A percentile compares a stretch with the other conserved stretches of the same genome.
Evolutionary conservation across 2,888 invertebrate species (phyloP).

Genomic region (Cactoblastis cactorum): DNA sequence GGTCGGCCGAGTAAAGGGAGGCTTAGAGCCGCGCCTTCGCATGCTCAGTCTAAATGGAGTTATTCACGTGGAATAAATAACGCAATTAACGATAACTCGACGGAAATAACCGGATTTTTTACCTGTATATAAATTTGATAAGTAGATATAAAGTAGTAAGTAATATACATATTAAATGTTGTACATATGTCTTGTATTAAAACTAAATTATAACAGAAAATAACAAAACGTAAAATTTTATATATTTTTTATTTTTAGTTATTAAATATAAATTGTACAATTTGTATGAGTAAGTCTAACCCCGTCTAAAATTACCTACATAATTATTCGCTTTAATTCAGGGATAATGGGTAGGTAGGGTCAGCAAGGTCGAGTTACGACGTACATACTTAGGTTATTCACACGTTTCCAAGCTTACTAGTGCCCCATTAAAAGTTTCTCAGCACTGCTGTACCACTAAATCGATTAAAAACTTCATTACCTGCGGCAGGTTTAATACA

Average conservation of each 20-base stretch:
- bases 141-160: no score
- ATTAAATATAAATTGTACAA: no score
- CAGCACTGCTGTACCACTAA: constrained; percentile 20
- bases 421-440: constrained; percentile 49
- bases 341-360: neutral
- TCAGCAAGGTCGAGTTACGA: constrained; percentile 9
- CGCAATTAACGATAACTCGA: neutral
- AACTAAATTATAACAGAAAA: no score
- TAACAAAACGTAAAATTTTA: no score
- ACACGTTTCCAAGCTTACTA: constrained; percentile 19
- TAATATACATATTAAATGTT: no score
- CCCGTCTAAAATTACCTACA: neutral
- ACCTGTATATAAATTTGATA: no score
- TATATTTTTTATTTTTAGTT: no score
- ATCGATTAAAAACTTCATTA: constrained; percentile 42
- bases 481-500: constrained; percentile 29
- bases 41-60: neutral
- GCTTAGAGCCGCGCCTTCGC: neutral
- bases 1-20: constrained; percentile 15
- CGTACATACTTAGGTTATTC: constrained; percentile 6
- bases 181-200: no score
- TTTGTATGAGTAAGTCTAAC: no score
- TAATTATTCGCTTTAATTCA: neutral
- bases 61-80: neutral
- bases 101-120: neutral